Evolutionary conservation across 2,113 vertebrate genomes (phyloP).

Genomic region (Aphelocoma coerulescens): DNA sequence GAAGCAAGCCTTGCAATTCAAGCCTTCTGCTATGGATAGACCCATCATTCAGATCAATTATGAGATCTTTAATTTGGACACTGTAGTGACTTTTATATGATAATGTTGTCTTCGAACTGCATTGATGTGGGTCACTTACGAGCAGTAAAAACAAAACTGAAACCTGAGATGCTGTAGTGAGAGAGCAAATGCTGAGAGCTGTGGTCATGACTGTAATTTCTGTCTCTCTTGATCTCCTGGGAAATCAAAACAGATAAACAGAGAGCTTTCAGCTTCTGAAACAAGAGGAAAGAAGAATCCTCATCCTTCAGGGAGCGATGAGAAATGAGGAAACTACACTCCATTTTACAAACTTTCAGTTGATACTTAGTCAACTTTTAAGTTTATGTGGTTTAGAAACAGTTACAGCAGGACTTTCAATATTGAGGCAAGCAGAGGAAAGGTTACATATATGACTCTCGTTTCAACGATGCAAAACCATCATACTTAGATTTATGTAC

Average conservation of each 20-base stretch:
- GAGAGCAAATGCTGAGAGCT: not conserved
- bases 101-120: conserved; percentile 39
- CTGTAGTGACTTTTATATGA: conserved; percentile 42
- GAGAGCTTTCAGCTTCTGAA: not conserved
- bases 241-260: not conserved
- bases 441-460: not conserved
- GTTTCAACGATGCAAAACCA: not conserved
- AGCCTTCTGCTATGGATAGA: conserved; percentile 35
- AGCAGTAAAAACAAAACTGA: conserved; percentile 42
- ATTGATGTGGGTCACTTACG: conserved; percentile 53
- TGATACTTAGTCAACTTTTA: not conserved
- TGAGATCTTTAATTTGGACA: conserved; percentile 61
- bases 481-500: not conserved
- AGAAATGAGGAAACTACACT: not conserved
- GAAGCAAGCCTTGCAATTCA: conserved; percentile 14
- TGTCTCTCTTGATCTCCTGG: not conserved
- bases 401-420: not conserved
- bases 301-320: not conserved
- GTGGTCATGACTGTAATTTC: not conserved
- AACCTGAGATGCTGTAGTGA: conserved; percentile 23
- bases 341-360: not conserved
- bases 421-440: not conserved
- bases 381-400: not conserved
- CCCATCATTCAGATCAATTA: conserved; percentile 37
- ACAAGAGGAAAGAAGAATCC: not conserved